Evolutionary conservation across 2,888 invertebrate species (phyloP).

Genomic region (Himalopsyche kuldschensis): DNA sequence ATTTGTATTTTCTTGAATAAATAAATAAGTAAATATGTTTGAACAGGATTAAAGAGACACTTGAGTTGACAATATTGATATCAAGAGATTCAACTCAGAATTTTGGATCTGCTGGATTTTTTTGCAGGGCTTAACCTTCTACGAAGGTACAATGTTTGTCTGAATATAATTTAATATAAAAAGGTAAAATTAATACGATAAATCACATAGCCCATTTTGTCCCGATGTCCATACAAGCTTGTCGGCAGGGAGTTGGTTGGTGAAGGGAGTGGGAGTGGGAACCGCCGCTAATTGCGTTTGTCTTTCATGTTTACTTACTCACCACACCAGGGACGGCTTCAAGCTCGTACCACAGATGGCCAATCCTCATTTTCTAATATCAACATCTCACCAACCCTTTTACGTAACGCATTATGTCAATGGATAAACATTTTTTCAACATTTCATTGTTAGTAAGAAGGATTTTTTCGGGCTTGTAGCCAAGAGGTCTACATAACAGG

Average conservation of each 20-base stretch:
- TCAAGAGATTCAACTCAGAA: too few relatives aligned
- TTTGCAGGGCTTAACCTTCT: too few relatives aligned
- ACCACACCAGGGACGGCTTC: neutral
- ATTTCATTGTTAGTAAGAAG: too few relatives aligned
- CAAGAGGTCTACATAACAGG: too few relatives aligned
- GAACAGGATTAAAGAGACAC: too few relatives aligned
- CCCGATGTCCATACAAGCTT: neutral
- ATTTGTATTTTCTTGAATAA: too few relatives aligned
- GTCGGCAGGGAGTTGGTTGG: neutral
- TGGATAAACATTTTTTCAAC: neutral
- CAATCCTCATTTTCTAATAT: neutral
- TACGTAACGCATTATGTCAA: neutral
- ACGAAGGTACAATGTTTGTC: too few relatives aligned
- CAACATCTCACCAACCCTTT: neutral
- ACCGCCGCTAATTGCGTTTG: neutral
- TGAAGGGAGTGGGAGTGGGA: neutral
- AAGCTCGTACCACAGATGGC: neutral
- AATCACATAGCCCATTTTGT: neutral
- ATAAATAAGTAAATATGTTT: too few relatives aligned
- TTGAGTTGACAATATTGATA: too few relatives aligned
- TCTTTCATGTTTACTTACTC: neutral
- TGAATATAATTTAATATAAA: too few relatives aligned
- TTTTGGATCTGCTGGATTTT: too few relatives aligned
- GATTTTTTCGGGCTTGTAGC: too few relatives aligned
- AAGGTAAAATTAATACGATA: neutral